Evolutionary conservation across 2,888 invertebrate genomes (phyloP), one percentile per base, ranked within the genome.

Genomic region (Ecliptopera silaceata): DNA sequence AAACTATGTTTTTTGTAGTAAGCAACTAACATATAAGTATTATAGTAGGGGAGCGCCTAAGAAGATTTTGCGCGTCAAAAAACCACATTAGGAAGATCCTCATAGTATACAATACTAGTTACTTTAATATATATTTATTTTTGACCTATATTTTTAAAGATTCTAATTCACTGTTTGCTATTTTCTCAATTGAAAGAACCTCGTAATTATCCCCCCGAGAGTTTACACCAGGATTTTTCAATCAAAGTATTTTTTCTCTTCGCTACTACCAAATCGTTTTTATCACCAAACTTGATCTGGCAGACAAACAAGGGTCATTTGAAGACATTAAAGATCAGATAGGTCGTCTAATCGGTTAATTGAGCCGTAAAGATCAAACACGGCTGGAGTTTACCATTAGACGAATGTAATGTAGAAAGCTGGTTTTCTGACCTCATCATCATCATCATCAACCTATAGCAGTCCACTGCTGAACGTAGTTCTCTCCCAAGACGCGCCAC

Each of bases 271-370:
- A 42, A 36, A 53, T 49, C 22, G 17, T 20, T 52, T 57, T 48
- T 53, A 44, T 49, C 22, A 11, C 11, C 11, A 17, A 49, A 49
- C 18, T 63, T 55, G 47, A 50, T 47, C 44, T 42, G 51, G 36
- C 43, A 53, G 56, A 58, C 56, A 56, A 57, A 61, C 56, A 52
- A 54, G 49, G 59, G 57, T 45, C 56, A 60, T 63, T 61, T 52
- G 41, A 58, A 59, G 61, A 56, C 55, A 63, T 56, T 39, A 45
- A 57, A 56, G 51, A 49, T 48, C 48, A 52, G 41, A 52, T 48
- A 52, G 49, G 56, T 49, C 51, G 52, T 42, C 52, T 49, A 44
- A 52, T 52, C 52, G 38, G 13, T 56, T 62, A 61, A 65, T 65
- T 63, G 52, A 42, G 58, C 60, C 54, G 54, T 65, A 58, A 65